Conservation (phyloP, 2,113 vertebrate genomes). For the Clarias magur region DNA sequence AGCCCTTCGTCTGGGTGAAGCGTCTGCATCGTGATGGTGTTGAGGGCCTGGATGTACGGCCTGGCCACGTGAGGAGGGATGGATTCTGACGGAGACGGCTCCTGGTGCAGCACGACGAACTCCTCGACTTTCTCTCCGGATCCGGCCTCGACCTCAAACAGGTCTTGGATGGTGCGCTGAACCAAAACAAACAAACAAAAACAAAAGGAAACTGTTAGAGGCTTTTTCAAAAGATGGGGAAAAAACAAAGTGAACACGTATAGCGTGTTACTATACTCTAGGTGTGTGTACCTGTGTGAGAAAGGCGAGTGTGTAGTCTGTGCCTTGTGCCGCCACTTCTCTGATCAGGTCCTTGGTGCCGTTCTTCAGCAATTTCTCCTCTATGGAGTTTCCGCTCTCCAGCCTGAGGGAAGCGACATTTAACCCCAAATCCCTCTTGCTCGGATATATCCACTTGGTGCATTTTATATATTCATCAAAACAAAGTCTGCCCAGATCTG, state of each 20-base stretch:
- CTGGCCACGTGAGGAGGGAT: slow-evolving; percentile 88
- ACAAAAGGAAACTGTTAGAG: slow-evolving; percentile 5
- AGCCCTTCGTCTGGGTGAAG: slow-evolving; percentile 50
- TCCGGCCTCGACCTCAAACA: slow-evolving; percentile 89
- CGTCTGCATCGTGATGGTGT: slow-evolving; percentile 80
- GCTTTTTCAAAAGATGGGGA: neutral
- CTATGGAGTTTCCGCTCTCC: slow-evolving; percentile 90
- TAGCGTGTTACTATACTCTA: neutral
- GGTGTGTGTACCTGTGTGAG: slow-evolving; percentile 81
- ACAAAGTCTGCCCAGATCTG: no score
- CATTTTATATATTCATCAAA: neutral
- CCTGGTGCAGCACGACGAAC: slow-evolving; percentile 90
- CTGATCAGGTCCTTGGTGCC: slow-evolving; percentile 92
- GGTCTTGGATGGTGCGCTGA: slow-evolving; percentile 90
- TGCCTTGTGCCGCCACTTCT: slow-evolving; percentile 92
- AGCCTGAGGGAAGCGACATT: slow-evolving; percentile 66
- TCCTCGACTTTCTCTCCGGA: slow-evolving; percentile 90
- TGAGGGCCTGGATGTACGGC: slow-evolving; percentile 90
- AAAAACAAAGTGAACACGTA: neutral
- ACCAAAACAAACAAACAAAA: neutral
- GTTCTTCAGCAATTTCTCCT: slow-evolving; percentile 91
- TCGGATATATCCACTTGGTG: neutral
- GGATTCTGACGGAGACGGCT: slow-evolving; percentile 84
- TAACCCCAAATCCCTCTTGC: neutral
- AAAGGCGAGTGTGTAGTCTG: slow-evolving; percentile 89